Conservation (phyloP, 2,113 vertebrate genomes). For the Daphoenositta chrysoptera region DNA sequence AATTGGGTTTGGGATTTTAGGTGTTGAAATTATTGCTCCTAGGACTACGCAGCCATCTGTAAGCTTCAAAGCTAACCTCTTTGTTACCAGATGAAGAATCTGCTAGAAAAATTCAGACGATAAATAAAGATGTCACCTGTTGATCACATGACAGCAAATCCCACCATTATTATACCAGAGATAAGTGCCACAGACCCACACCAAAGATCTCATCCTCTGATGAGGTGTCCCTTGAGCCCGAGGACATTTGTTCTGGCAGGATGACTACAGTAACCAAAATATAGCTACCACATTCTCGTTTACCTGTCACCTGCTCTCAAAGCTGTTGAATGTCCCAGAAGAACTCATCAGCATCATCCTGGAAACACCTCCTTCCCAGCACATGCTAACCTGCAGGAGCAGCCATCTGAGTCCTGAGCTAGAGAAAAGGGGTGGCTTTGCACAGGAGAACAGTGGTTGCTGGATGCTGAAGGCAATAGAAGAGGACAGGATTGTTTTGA, state of each 20-base stretch:
- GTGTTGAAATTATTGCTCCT: neutral
- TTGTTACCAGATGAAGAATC: neutral
- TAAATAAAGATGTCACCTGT: neutral
- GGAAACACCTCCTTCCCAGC: neutral
- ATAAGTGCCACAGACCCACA: neutral
- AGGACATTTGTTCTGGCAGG: neutral
- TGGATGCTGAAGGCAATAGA: neutral
- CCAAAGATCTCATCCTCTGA: neutral
- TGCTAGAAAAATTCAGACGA: neutral
- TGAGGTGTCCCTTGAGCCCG: neutral
- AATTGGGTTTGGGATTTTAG: neutral
- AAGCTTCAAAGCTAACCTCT: neutral
- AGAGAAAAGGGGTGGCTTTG: neutral
- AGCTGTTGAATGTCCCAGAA: neutral
- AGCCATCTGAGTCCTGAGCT: neutral
- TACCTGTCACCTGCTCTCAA: neutral
- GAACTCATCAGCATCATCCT: neutral
- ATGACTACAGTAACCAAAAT: neutral
- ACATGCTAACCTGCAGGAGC: rapidly evolving
- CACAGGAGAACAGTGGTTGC: neutral
- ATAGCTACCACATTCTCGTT: neutral
- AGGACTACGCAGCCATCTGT: neutral
- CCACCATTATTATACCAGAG: neutral
- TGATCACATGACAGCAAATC: neutral
- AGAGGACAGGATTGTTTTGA: neutral